Evolutionary conservation across 2,888 invertebrate species (phyloP), one percentile per base, ranked within the genome.

Genomic region (Drosophila borealis): DNA sequence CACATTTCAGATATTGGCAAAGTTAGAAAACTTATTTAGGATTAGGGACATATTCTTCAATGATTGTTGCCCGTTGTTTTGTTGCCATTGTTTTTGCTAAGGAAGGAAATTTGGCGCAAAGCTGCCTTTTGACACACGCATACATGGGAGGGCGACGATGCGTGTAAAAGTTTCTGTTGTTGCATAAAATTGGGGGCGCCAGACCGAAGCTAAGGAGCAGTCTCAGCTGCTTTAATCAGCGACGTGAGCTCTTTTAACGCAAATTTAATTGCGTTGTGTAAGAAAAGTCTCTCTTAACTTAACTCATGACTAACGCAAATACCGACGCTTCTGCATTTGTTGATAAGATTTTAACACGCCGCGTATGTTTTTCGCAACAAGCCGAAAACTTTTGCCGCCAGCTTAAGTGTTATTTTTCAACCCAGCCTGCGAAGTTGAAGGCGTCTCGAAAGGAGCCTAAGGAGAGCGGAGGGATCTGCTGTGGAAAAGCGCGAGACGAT

Each of bases 301-400:
- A 48, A 74, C 74, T 72, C 78, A 82, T 89, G 85, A 85, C 81
- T 88, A 85, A 81, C 85, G 89, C 70, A 81, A 29, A 29, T 29
- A 8, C 29, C 8, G 25, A 50, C 33, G 36, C 48, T 67, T 48
- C 66, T 85, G 82, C 66, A 68, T 65, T 75, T 83, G 75, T 70
- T 88, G 89, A 88, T 89, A 83, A 88, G 89, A 89, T 83, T 83
- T 88, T 88, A 87, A 83, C 81, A 80, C 84, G 81, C 78, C 69
- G 70, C 78, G 74, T 88, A 81, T 74, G 74, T 70, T 78, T 73
- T 62, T 86, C 59, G 78, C 78, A 77, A 74, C 80, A 88, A 74
- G 67, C 66, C 63, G 61, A 57, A 29, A 88, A 81, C 37, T 50
- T 41, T 10, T 48, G 44, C 60, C 44, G 49, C 49, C 42, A 37